Conservation (phyloP, 2,797 vertebrate genomes). For the Phrynocephalus guinanensis region DNA sequence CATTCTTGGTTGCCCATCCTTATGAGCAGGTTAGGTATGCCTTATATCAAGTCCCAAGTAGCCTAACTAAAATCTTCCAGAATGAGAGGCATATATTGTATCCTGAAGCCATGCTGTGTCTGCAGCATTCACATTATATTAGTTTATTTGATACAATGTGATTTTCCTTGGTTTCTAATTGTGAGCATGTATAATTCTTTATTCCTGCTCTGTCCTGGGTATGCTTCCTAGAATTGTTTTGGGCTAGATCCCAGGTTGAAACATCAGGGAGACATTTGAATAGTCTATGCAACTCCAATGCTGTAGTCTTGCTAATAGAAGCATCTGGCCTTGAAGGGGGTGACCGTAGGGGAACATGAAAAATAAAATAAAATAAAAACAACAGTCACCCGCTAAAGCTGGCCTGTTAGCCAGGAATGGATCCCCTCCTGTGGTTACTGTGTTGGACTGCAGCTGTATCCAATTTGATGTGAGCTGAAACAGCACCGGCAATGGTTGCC, state of each 20-base stretch:
- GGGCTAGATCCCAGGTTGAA: background rate
- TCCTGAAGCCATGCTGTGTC: too few species aligned
- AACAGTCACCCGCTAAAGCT: background rate
- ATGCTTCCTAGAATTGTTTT: background rate
- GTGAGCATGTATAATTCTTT: background rate
- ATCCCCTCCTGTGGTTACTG: background rate
- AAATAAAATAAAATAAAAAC: background rate
- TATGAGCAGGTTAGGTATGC: too few species aligned
- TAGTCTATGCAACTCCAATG: background rate
- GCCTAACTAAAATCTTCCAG: background rate
- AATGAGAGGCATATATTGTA: background rate
- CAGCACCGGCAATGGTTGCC: background rate
- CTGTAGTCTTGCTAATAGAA: constrained; percentile 9
- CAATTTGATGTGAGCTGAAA: background rate
- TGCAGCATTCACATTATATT: background rate
- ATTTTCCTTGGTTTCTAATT: background rate
- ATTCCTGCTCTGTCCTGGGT: background rate
- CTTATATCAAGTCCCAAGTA: background rate
- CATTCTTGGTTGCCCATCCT: too few species aligned
- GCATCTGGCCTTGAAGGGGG: background rate
- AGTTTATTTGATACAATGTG: background rate
- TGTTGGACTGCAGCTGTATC: background rate
- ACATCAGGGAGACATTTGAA: constrained; percentile 9
- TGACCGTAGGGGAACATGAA: background rate
- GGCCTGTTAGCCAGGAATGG: background rate